phyloP scores from a whole-genome alignment of 2,888 invertebrate species.

The Melolontha melolontha region DNA sequence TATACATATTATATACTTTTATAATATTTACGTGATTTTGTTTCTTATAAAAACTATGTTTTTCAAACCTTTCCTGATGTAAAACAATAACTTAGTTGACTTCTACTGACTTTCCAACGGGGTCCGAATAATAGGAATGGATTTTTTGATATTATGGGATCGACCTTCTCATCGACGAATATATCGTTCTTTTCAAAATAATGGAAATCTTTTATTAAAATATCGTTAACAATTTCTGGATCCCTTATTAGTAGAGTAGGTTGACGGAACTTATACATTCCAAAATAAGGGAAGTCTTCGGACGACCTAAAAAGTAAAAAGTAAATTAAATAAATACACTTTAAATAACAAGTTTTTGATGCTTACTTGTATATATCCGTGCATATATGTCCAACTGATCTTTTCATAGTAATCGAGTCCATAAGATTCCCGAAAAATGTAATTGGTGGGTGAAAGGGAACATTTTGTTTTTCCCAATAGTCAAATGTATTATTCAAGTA shows the following conservation, averaged over 20 bases:
- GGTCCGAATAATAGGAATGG: slow-evolving; percentile 66
- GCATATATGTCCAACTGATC: slow-evolving; percentile 53
- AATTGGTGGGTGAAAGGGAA: slow-evolving; percentile 52
- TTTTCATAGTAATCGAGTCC: slow-evolving; percentile 50
- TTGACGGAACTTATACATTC: slow-evolving; percentile 57
- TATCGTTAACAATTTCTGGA: slow-evolving; percentile 58
- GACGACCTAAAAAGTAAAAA: slow-evolving; percentile 44
- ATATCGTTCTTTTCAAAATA: slow-evolving; percentile 62
- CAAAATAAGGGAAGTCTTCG: slow-evolving; percentile 57
- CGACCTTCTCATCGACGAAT: slow-evolving; percentile 60
- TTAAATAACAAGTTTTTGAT: no score
- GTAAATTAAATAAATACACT: no score
- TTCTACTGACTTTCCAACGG: slow-evolving; percentile 67
- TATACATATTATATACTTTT: no score
- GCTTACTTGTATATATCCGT: slow-evolving; percentile 57
- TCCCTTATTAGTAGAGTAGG: slow-evolving; percentile 59
- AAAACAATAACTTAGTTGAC: slow-evolving; percentile 67
- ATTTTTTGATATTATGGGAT: slow-evolving; percentile 66
- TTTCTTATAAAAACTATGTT: no score
- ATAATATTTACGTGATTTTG: no score
- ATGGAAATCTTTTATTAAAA: slow-evolving; percentile 60
- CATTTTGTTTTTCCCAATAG: slow-evolving; percentile 51
- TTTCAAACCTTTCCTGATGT: slow-evolving; percentile 65
- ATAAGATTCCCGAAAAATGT: slow-evolving; percentile 55
- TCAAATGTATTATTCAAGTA: slow-evolving; percentile 23